Base-by-base conservation (phyloP, 1,140 invertebrate species). In the Drosophila ananassae region DNA sequence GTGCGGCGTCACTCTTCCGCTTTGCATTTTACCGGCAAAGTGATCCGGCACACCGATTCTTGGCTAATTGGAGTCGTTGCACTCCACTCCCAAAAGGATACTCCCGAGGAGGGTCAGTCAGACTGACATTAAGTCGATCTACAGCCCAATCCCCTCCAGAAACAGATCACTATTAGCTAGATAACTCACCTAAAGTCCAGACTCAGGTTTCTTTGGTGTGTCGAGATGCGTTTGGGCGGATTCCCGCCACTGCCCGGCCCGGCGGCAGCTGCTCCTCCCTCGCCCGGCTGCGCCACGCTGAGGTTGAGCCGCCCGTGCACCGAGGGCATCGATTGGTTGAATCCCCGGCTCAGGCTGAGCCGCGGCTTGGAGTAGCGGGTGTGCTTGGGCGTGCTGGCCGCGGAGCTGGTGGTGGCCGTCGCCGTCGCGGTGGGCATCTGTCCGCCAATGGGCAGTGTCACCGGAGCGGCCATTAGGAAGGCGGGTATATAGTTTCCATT, bases 181-280 rank as follows among this genome's bases (percentile, higher is more conserved):
- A 17, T 17, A 17, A 62, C 25, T 48, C 17, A 95, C 95, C 95
- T 94, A 87, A 96, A 96, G 91, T 96, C 95, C 67, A 96, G 93
- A 85, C 95, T 96, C 72, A 95, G 93, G 92, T 96, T 96, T 81
- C 95, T 94, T 92, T 96, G 95, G 92, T 96, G 95, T 72, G 94
- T 95, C 74, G 94, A 95, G 80, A 95, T 92, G 83, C 94, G 93
- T 79, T 94, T 94, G 51, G 92, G 93, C 66, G 92, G 92, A 69
- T 93, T 85, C 72, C 13, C 32, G 92, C 61, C 66, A n/a, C 24
- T 48, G 10, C 55, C 57, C 13, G 56, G 41, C 13, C 41, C 41
- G 4, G 48, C 93, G 8, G 51, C 60, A 2, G 53, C 61, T 2
- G 63, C 21, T 6, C 8, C 48, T 1, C 41, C 46, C 8, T 34